These are phyloP conservation scores for Leuciscus waleckii DNA, from an alignment of 2,797 vertebrate species.

Conservation along the genomic window DNA sequence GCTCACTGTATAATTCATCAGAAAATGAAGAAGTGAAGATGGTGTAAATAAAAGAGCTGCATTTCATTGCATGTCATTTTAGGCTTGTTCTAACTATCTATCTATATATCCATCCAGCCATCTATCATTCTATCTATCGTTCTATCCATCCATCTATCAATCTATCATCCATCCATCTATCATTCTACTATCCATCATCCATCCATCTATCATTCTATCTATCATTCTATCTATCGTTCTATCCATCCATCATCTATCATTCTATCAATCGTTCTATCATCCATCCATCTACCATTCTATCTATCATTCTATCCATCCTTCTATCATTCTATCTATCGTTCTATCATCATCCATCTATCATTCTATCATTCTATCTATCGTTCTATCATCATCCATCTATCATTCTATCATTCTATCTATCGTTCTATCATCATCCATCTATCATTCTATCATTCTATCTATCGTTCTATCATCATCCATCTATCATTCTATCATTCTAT, in stretches of 20 bases:
- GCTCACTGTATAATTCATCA: constrained; percentile 25
- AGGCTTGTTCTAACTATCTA: not conserved
- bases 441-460: not conserved
- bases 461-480: not conserved
- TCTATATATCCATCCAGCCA: not conserved
- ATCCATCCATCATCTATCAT: not conserved
- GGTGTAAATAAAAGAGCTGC: constrained; percentile 30
- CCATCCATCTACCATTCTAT: not conserved
- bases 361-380: not conserved
- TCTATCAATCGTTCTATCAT: not conserved
- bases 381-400: not conserved
- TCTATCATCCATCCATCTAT: not conserved
- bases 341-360: not conserved
- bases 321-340: not conserved
- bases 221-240: not conserved
- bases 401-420: not conserved
- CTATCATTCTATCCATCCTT: too few species aligned
- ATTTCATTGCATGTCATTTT: constrained; percentile 29
- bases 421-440: not conserved
- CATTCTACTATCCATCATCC: not conserved
- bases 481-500: fast-evolving
- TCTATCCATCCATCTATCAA: not conserved
- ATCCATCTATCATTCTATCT: not conserved
- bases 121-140: not conserved
- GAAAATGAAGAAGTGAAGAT: constrained; percentile 2